A percentile compares a stretch with the other conserved stretches of the same genome.
Evolutionary conservation across 2,113 vertebrate genomes (phyloP).

Genomic region (Petrocephalus zakoni): DNA sequence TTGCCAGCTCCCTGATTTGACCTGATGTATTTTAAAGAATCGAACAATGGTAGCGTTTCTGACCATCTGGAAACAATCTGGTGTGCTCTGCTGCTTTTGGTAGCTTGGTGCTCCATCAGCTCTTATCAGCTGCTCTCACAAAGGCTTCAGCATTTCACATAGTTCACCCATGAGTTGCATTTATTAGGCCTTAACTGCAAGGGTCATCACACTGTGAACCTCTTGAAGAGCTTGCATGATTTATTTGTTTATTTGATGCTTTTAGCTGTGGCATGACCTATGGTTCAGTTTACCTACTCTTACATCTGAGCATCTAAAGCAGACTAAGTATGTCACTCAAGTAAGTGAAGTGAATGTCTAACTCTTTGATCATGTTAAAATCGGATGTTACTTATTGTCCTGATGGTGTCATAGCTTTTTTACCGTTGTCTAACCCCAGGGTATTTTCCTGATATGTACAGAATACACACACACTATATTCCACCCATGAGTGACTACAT

Average conservation of each 20-base stretch:
- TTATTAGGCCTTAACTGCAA: not conserved
- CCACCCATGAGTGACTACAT: not conserved
- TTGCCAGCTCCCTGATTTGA: not conserved
- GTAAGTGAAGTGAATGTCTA: not conserved
- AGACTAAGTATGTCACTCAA: not conserved
- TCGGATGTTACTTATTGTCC: not conserved
- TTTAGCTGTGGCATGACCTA: not conserved
- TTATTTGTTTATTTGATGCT: not conserved
- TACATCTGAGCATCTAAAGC: not conserved
- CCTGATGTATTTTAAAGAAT: not conserved
- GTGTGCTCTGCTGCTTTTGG: not conserved
- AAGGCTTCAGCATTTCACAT: not conserved
- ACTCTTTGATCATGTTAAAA: not conserved
- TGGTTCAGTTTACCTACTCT: not conserved
- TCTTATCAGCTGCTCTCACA: not conserved
- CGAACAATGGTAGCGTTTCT: not conserved
- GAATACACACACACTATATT: not conserved
- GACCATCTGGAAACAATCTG: constrained; percentile 9
- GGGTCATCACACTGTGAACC: not conserved
- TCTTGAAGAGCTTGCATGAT: not conserved
- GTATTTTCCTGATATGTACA: not conserved
- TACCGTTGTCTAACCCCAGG: not conserved
- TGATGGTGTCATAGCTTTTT: not conserved
- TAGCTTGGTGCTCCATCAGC: not conserved
- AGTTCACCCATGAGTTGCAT: not conserved